Percentiles rank a stretch among this genome's conserved stretches.
phyloP scores from a whole-genome alignment of 2,113 vertebrate species.

The Chrysemys picta region DNA sequence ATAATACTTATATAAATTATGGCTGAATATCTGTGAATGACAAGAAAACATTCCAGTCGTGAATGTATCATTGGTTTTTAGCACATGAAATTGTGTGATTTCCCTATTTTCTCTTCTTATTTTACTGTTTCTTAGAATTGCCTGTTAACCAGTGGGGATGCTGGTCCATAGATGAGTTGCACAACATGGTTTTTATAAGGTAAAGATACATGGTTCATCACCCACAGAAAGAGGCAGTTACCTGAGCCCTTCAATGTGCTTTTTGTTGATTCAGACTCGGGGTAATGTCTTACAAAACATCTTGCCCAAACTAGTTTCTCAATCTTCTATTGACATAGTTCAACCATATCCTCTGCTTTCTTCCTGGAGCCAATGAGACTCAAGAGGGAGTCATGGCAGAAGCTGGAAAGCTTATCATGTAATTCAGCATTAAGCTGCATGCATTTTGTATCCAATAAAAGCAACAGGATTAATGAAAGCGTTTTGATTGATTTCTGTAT shows the following conservation, averaged over 20 bases:
- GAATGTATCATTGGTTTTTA: conserved; percentile 5
- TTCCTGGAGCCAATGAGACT: conserved; percentile 34
- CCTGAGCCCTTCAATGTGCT: not conserved
- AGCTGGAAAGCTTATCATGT: conserved; percentile 34
- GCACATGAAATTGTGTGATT: not conserved
- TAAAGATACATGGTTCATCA: not conserved
- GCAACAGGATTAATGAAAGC: conserved; percentile 52
- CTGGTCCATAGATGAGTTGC: not conserved
- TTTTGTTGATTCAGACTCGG: not conserved
- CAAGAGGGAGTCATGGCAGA: conserved; percentile 51
- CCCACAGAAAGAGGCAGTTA: not conserved
- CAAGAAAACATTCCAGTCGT: not conserved
- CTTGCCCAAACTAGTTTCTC: conserved; percentile 52
- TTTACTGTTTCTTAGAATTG: not conserved
- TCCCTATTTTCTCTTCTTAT: not conserved
- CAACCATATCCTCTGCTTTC: not conserved
- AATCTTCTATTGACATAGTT: not conserved
- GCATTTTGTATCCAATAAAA: conserved; percentile 53
- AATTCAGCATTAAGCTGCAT: conserved; percentile 22
- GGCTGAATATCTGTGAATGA: not conserved
- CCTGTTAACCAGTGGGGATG: not conserved
- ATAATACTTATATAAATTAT: not conserved
- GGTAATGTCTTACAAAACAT: conserved; percentile 1
- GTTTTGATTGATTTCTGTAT: conserved; percentile 26
- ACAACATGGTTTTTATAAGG: conserved; percentile 7